These are phyloP conservation scores for Zosterops borbonicus DNA, from an alignment of 2,113 vertebrate genomes.

Conservation along the genomic window DNA sequence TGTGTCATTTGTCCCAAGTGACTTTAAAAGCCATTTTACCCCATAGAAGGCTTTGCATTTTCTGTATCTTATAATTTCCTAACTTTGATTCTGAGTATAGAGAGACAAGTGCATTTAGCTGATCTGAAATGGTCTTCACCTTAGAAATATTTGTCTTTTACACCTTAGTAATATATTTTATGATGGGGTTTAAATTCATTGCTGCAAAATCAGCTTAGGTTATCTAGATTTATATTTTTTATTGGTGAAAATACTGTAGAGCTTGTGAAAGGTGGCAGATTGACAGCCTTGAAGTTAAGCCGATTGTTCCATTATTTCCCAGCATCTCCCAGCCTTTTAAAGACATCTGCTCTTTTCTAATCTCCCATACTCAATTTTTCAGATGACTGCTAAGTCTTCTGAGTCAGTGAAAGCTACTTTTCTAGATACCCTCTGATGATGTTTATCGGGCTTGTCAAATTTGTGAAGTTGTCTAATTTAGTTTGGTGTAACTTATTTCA, in stretches of 20 bases:
- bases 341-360: neutral
- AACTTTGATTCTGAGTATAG: neutral
- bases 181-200: neutral
- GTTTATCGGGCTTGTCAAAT: neutral
- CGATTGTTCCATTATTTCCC: neutral
- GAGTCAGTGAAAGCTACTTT: neutral
- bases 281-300: neutral
- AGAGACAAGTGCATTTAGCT: neutral
- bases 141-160: neutral
- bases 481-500: neutral
- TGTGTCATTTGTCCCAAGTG: neutral
- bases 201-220: neutral
- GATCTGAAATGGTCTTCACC: neutral
- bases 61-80: neutral
- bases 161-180: neutral
- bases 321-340: neutral
- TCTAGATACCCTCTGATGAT: neutral
- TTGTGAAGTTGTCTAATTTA: neutral
- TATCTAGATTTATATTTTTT: slow-evolving; percentile 1
- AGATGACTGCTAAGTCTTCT: neutral
- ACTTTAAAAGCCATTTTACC: neutral
- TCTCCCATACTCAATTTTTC: neutral
- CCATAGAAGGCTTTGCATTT: neutral
- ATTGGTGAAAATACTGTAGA: neutral
- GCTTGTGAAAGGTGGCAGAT: neutral